Evolutionary conservation across 1,140 invertebrate genomes (phyloP).

Genomic region (Trichonephila clavata): DNA sequence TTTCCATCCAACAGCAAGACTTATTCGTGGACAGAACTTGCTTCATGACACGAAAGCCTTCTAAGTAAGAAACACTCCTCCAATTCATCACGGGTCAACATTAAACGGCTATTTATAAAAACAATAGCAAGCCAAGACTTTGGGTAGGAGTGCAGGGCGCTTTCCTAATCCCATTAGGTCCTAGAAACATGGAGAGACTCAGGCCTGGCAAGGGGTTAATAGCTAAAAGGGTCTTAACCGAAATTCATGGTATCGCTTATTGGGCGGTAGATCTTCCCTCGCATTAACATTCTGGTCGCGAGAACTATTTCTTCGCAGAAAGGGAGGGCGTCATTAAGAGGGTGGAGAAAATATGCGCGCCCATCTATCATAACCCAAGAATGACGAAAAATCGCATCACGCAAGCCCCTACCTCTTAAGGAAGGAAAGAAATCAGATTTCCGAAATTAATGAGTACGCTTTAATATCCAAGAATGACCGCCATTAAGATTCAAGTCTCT

Average conservation of each 20-base stretch:
- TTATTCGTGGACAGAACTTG: too few species aligned
- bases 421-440: neutral
- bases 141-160: neutral
- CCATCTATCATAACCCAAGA: neutral
- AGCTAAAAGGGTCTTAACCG: constrained; percentile 9
- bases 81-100: neutral
- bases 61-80: neutral
- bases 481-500: too few species aligned
- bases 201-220: neutral
- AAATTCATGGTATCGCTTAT: constrained; percentile 7
- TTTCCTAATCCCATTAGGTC: constrained; percentile 8
- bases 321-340: neutral
- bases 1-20: too few species aligned
- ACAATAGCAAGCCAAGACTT: neutral
- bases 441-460: too few species aligned
- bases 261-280: neutral
- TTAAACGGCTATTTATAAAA: neutral
- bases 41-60: neutral
- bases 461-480: too few species aligned
- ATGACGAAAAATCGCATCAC: neutral
- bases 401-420: neutral
- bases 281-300: constrained; percentile 1
- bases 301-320: neutral
- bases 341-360: neutral
- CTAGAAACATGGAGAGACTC: neutral